Evolutionary conservation across 2,113 vertebrate genomes (phyloP).

Genomic region (Anoura caudifer): DNA sequence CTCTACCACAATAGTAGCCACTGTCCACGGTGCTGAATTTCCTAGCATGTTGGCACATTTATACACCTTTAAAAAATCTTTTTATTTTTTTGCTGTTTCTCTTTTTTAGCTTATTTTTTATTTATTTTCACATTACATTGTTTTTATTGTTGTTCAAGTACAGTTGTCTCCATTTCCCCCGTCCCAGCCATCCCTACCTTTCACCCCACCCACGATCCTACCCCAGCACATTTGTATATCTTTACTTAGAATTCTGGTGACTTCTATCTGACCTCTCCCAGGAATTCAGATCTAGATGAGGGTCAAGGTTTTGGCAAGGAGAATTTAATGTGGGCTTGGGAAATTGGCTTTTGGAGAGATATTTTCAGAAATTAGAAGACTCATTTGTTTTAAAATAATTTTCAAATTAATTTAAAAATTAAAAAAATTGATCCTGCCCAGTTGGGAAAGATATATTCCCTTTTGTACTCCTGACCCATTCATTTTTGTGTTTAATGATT

Average conservation of each 20-base stretch:
- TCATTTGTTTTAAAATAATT: slow-evolving; percentile 8
- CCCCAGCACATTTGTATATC: not conserved
- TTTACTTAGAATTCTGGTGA: not conserved
- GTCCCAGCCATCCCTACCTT: too few relatives aligned
- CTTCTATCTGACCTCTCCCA: not conserved
- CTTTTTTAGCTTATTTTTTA: too few relatives aligned
- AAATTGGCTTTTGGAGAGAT: not conserved
- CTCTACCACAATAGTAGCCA: rapidly evolving
- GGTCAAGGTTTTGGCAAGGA: not conserved
- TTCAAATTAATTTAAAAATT: slow-evolving; percentile 2
- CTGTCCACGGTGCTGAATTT: slow-evolving; percentile 53
- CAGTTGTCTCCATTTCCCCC: too few relatives aligned
- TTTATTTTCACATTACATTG: too few relatives aligned
- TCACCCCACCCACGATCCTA: too few relatives aligned
- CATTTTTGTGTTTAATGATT: not conserved
- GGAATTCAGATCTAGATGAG: not conserved
- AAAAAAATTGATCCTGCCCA: not conserved
- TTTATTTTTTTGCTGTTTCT: too few relatives aligned
- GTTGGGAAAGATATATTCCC: not conserved
- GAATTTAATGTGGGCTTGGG: not conserved
- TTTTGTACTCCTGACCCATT: not conserved
- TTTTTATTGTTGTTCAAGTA: too few relatives aligned
- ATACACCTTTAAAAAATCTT: not conserved
- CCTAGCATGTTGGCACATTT: rapidly evolving
- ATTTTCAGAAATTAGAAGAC: not conserved